A percentile compares a stretch with the other conserved stretches of the same genome.
Evolutionary conservation across 2,888 invertebrate genomes (phyloP).

Genomic region (Andricus quercusramuli): DNA sequence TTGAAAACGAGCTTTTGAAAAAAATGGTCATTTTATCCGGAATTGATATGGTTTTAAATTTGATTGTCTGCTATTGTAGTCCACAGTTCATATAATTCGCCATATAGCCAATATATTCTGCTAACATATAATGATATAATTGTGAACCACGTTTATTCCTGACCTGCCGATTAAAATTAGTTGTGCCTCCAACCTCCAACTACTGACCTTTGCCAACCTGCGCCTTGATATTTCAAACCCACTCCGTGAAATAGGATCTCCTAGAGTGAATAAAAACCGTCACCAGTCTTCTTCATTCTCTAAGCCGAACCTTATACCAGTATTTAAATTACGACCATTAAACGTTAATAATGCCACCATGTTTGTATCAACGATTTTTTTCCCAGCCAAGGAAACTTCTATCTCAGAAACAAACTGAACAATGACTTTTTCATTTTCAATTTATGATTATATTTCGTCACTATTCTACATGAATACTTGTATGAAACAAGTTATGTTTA

Average conservation of each 20-base stretch:
- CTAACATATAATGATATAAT: neutral
- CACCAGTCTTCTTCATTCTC: neutral
- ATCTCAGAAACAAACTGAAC: neutral
- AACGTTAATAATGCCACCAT: neutral
- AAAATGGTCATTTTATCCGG: no score
- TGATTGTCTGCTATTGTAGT: no score
- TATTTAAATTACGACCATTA: neutral
- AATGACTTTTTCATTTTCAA: neutral
- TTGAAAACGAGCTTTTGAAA: no score
- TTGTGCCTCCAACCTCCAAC: neutral
- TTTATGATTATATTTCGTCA: neutral
- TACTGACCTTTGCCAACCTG: constrained; percentile 22
- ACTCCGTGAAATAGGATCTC: neutral
- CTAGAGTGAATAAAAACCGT: neutral
- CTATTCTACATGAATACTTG: neutral
- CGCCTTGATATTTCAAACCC: constrained; percentile 22
- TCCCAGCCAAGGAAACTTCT: neutral
- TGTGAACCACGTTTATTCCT: neutral
- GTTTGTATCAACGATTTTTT: neutral
- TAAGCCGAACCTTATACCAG: neutral
- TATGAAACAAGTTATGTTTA: neutral
- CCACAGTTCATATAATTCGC: no score
- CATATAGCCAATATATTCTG: neutral
- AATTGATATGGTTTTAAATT: no score
- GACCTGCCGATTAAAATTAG: neutral